Evolutionary conservation across 2,888 invertebrate genomes (phyloP), one percentile per base, ranked within the genome.

Genomic region (Leptinotarsa juncta): DNA sequence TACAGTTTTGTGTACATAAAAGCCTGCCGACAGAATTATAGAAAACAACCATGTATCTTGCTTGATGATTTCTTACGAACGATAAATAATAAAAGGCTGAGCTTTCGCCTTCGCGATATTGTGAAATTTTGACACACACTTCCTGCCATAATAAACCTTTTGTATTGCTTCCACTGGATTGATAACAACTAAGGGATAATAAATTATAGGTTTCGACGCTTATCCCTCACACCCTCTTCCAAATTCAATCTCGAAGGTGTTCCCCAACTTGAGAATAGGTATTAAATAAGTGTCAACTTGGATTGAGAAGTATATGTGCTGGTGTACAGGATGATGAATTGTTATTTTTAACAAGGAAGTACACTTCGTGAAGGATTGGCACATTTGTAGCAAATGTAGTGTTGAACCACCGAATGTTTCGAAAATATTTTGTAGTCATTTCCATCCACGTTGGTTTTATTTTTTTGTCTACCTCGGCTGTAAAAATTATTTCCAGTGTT

Each of bases 71-170:
- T 18, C 32, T n/a, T n/a, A 32, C 32, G 32, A 32, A 42, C n/a
- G n/a, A 62, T 62, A 42, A 62, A 62, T 26, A 62, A 62, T 62
- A n/a, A 42, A 42, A 42, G 12, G 60, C 60, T 62, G 62, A 57
- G 57, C 57, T 57, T 57, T 57, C 57, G 57, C 57, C 57, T 57
- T 57, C 20, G 57, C 20, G 32, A 62, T 62, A 62, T 32, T 62
- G 42, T 42, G 42, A 62, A 32, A 62, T 62, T 62, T 32, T 62
- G 62, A 62, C 62, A 32, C 18, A 57, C 26, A 7, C n/a, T 62
- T 62, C n/a, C 62, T 42, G 42, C 62, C 42, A 62, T 18, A 26
- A 62, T 42, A 62, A 15, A 62, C 62, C 32, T 62, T 10, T 62
- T 62, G n/a, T 62, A 62, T 42, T 42, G 62, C 62, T 32, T 18